Percentiles rank a stretch among this genome's conserved stretches.
phyloP scores from a whole-genome alignment of 2,113 vertebrate species.

The Callorhinus ursinus region DNA sequence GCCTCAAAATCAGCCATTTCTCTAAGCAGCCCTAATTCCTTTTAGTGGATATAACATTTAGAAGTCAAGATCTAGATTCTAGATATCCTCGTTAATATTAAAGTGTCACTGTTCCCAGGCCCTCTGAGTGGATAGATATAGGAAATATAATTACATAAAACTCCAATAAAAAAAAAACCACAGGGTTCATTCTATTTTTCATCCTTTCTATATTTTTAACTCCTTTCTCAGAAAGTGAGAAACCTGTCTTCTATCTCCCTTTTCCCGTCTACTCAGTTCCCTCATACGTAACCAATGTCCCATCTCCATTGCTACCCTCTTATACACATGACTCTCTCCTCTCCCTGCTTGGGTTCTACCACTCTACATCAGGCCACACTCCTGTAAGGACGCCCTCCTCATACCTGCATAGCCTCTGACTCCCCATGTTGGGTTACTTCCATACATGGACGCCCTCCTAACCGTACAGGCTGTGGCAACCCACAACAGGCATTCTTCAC shows the following conservation, averaged over 20 bases:
- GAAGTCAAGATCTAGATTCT: background rate
- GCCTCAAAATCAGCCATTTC: conserved; percentile 2
- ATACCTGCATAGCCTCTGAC: background rate
- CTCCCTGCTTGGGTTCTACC: background rate
- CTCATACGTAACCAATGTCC: background rate
- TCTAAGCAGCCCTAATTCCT: background rate
- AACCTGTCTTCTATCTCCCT: background rate
- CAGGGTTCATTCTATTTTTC: background rate
- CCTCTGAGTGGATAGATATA: background rate
- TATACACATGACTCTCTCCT: background rate
- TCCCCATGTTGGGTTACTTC: background rate
- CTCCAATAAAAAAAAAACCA: background rate
- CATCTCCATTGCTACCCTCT: background rate
- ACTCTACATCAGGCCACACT: background rate
- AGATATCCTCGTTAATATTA: background rate
- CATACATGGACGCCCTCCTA: background rate
- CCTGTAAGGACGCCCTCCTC: background rate
- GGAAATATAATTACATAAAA: background rate
- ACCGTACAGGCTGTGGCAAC: background rate
- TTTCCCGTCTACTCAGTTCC: background rate
- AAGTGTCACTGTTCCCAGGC: background rate
- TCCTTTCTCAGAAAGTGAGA: background rate
- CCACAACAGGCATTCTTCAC: background rate
- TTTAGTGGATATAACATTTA: background rate
- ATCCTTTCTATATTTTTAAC: background rate